Evolutionary conservation across 1,140 invertebrate genomes (phyloP), one percentile per base, ranked within the genome.

Genomic region (Panonychus citri): DNA sequence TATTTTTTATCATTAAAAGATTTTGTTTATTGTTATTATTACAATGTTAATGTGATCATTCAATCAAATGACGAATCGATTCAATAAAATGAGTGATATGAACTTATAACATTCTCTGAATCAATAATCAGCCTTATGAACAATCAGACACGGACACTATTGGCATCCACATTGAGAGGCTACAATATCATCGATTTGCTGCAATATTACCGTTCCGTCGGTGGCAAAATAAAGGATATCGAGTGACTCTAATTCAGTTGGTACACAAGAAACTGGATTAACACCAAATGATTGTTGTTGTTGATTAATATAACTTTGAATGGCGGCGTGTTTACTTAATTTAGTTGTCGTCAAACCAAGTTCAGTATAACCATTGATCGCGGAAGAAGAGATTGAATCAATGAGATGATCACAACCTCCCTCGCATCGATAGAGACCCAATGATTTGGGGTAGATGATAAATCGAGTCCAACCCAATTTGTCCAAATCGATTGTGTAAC

Each of bases 261-360:
- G 42, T 46, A 46, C 42, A 46, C 42, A 46, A 5, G n/a, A 46
- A 46, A 24, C n/a, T 17, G 17, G 17, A 24, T 24, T 24, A 24
- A 46, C 42, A 7, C 42, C 42, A 24, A 24, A 17, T 19, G 42
- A n/a, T n/a, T 19, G 42, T 7, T n/a, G 42, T 7, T n/a, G 24
- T 46, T 46, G n/a, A 24, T 50, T 15, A 7, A 90, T 85, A 48
- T 93, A 70, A 1, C 87, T 91, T 70, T 93, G 88, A 4, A 93
- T 86, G 63, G 91, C 90, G 0, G 89, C 89, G 68, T 94, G 88
- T 71, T 93, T 94, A 1, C 88, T 91, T 15, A 88, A 86, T 70
- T 94, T 93, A 79, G 88, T 87, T 64, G 86, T 82, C 8, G 68
- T 66, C 12, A 34, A 12, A 54, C 69, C 68, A 4, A 93, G 68